Evolutionary conservation across 2,797 vertebrate species (phyloP).

Genomic region (Oryzias dopingdopingensis): DNA sequence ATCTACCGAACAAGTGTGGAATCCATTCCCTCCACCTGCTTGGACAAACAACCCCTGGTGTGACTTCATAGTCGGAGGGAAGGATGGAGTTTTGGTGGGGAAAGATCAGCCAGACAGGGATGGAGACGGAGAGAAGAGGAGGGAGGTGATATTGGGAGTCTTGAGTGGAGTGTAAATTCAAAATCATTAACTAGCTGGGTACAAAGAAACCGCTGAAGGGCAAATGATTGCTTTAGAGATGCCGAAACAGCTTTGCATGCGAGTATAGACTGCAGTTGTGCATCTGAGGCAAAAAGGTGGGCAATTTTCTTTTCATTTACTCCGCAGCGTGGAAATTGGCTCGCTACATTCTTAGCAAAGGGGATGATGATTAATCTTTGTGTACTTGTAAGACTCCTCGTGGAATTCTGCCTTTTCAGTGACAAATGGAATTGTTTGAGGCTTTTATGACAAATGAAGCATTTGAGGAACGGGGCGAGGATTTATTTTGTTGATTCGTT

Average conservation of each 20-base stretch:
- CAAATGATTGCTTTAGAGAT: constrained; percentile 63
- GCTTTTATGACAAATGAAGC: constrained; percentile 41
- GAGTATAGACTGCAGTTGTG: constrained; percentile 24
- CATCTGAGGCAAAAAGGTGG: constrained; percentile 60
- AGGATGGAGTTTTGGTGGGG: constrained; percentile 30
- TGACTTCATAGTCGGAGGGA: constrained; percentile 52
- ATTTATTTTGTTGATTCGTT: constrained; percentile 44
- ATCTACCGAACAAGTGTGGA: constrained; percentile 81
- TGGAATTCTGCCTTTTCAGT: constrained; percentile 38
- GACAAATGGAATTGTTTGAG: constrained; percentile 47
- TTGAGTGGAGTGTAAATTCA: constrained; percentile 29
- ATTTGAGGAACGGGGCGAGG: constrained; percentile 27
- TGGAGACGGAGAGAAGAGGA: constrained; percentile 6
- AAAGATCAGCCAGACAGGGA: constrained; percentile 40
- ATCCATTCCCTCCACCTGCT: constrained; percentile 69
- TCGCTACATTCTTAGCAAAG: constrained; percentile 47
- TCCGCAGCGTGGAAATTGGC: constrained; percentile 51
- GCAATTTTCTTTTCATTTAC: constrained; percentile 74
- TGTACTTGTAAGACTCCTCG: constrained; percentile 16
- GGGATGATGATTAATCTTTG: constrained; percentile 8
- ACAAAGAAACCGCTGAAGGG: constrained; percentile 33
- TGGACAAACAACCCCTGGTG: constrained; percentile 82
- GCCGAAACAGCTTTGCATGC: constrained; percentile 40
- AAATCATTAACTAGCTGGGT: constrained; percentile 49
- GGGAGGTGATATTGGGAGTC: constrained; percentile 17